These are phyloP conservation scores for Pleuronectes platessa DNA, from an alignment of 2,113 vertebrate species.

Conservation along the genomic window DNA sequence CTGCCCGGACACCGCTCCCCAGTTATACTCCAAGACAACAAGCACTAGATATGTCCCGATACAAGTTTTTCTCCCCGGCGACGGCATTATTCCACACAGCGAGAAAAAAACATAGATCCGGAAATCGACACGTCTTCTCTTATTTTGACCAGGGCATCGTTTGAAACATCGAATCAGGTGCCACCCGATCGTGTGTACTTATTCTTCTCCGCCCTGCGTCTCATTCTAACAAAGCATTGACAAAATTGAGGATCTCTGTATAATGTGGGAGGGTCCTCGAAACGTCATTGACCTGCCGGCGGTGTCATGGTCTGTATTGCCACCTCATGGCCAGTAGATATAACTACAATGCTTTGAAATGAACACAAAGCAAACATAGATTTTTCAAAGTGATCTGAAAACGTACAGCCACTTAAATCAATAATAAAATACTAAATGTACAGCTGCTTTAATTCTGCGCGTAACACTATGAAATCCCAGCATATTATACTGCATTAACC, in stretches of 20 bases:
- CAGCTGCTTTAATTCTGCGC: not conserved
- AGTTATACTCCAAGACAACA: constrained; percentile 41
- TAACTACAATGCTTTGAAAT: constrained; percentile 44
- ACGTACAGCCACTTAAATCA: no score
- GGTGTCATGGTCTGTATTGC: constrained; percentile 49
- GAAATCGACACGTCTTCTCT: not conserved
- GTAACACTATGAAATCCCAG: not conserved
- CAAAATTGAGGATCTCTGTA: not conserved
- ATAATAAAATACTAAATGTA: not conserved
- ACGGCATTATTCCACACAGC: constrained; percentile 40
- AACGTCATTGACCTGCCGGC: not conserved
- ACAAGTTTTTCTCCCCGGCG: not conserved
- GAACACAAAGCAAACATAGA: not conserved
- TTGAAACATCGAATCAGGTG: not conserved
- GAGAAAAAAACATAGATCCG: constrained; percentile 23
- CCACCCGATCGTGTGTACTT: not conserved
- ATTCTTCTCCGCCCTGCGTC: constrained; percentile 3
- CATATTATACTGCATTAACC: not conserved
- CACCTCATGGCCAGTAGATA: constrained; percentile 23
- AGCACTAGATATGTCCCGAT: constrained; percentile 37
- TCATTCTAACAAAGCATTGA: constrained; percentile 56
- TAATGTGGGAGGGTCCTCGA: constrained; percentile 43
- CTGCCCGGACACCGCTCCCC: constrained; percentile 58
- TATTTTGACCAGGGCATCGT: not conserved
- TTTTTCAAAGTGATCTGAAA: not conserved